Conservation (phyloP, 92 coral and sea anemone species). For the Palythoa heliodiscus region DNA sequence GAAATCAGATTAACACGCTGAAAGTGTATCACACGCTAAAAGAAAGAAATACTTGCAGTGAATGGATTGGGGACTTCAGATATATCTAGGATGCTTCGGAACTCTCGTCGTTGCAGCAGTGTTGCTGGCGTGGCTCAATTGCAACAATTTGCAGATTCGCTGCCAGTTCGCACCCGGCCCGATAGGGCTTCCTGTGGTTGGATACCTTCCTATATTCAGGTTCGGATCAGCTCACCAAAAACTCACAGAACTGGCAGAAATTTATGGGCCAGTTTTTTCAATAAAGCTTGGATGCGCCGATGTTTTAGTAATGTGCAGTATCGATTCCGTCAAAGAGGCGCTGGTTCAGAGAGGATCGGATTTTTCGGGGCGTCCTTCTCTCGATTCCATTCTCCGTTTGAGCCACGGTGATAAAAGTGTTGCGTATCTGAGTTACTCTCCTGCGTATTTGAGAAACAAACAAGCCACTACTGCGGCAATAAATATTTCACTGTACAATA, state of each 20-base stretch:
- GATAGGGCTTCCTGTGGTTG: conserved; percentile 52
- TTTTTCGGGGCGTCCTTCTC: conserved; percentile 65
- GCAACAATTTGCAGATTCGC: background rate
- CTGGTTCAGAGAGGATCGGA: conserved; percentile 52
- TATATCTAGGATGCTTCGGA: background rate
- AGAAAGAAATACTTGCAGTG: background rate
- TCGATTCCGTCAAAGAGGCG: conserved; percentile 57
- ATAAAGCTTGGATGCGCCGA: conserved; percentile 48
- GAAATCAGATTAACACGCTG: background rate
- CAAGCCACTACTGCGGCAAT: conserved; percentile 47
- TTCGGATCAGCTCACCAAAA: conserved; percentile 49
- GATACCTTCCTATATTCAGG: conserved; percentile 54
- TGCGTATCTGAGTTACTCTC: conserved; percentile 39
- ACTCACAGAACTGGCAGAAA: conserved; percentile 46
- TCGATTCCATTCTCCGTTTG: conserved; percentile 52
- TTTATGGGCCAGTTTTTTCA: conserved; percentile 61
- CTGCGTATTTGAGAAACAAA: conserved; percentile 44
- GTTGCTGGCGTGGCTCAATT: conserved; percentile 2
- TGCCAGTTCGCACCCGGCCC: conserved; percentile 56
- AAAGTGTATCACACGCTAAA: background rate
- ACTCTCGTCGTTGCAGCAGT: background rate
- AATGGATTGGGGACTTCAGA: conserved; percentile 19
- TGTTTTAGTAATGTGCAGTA: conserved; percentile 49
- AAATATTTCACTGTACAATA: conserved; percentile 19
- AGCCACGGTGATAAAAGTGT: conserved; percentile 4